Conservation (phyloP, 92 coral and sea anemone genomes). For the Parazoanthus swiftii region DNA sequence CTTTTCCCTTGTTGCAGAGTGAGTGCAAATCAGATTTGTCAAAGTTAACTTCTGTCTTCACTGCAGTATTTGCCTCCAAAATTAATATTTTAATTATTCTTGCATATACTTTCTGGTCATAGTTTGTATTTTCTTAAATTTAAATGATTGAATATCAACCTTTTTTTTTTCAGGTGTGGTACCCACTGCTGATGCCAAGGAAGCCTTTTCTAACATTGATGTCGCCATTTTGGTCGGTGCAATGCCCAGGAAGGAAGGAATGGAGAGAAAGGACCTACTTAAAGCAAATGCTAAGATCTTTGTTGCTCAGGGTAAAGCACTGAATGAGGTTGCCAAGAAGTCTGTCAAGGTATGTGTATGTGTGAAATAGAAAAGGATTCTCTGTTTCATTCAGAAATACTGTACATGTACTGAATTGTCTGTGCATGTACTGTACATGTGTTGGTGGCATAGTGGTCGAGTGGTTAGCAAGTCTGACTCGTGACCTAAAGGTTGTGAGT, state of each 20-base stretch:
- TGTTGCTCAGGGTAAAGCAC: slow-evolving; percentile 86
- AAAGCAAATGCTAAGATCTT: slow-evolving; percentile 94
- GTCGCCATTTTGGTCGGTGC: slow-evolving; percentile 97
- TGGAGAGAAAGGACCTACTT: slow-evolving; percentile 92
- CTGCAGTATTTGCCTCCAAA: not conserved
- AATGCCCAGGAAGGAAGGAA: slow-evolving; percentile 92
- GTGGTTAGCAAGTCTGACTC: no score
- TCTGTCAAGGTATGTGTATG: slow-evolving; percentile 73
- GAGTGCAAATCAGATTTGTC: not conserved
- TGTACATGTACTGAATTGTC: no score
- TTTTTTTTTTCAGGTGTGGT: slow-evolving; percentile 54
- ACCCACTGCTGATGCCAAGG: slow-evolving; percentile 77
- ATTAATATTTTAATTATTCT: no score
- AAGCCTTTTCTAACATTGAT: slow-evolving; percentile 83
- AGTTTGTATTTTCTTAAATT: no score
- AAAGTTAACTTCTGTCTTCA: not conserved
- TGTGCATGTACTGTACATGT: no score
- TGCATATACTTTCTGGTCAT: no score
- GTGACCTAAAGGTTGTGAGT: no score
- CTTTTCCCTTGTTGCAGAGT: slow-evolving; percentile 87
- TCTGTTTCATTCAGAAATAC: no score
- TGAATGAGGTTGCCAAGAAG: slow-evolving; percentile 84
- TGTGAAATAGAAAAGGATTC: no score
- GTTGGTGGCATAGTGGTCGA: no score
- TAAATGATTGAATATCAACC: no score